These are phyloP conservation scores for Zaprionus nigranus DNA, from an alignment of 1,140 invertebrate genomes.

Conservation along the genomic window DNA sequence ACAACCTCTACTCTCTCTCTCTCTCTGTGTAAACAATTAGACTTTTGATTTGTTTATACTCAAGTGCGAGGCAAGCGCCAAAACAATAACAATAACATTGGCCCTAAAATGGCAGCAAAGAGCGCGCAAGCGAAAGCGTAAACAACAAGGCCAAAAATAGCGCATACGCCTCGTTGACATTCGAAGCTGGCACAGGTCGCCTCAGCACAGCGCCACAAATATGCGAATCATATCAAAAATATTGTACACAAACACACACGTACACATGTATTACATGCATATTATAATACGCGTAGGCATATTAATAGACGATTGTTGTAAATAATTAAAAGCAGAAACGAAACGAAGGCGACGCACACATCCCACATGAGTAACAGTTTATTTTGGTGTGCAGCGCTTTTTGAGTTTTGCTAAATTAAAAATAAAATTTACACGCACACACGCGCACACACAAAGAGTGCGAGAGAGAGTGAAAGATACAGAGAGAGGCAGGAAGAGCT, in stretches of 20 bases:
- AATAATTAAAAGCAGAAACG: constrained; percentile 68
- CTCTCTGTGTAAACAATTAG: constrained; percentile 57
- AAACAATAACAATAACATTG: constrained; percentile 53
- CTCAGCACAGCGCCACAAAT: constrained; percentile 39
- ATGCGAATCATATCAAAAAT: constrained; percentile 35
- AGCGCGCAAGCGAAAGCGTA: constrained; percentile 12
- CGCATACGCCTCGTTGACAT: constrained; percentile 70
- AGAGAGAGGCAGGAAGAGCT: constrained; percentile 9
- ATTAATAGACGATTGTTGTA: constrained; percentile 66
- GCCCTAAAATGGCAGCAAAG: constrained; percentile 14
- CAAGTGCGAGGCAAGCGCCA: constrained; percentile 56
- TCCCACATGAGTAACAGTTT: constrained; percentile 74
- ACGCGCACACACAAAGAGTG: constrained; percentile 33
- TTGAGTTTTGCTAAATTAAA: constrained; percentile 76
- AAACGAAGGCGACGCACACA: constrained; percentile 56
- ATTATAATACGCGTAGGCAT: constrained; percentile 26
- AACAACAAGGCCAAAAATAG: constrained; percentile 36
- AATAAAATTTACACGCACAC: constrained; percentile 65
- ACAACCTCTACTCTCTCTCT: background rate
- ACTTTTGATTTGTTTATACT: constrained; percentile 69
- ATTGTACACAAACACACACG: constrained; percentile 26
- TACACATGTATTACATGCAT: constrained; percentile 25
- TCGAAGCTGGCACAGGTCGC: constrained; percentile 25
- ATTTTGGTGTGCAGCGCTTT: constrained; percentile 74
- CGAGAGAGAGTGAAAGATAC: background rate